Evolutionary conservation across 2,113 vertebrate species (phyloP), one percentile per base, ranked within the genome.

Genomic region (Damaliscus lunatus): DNA sequence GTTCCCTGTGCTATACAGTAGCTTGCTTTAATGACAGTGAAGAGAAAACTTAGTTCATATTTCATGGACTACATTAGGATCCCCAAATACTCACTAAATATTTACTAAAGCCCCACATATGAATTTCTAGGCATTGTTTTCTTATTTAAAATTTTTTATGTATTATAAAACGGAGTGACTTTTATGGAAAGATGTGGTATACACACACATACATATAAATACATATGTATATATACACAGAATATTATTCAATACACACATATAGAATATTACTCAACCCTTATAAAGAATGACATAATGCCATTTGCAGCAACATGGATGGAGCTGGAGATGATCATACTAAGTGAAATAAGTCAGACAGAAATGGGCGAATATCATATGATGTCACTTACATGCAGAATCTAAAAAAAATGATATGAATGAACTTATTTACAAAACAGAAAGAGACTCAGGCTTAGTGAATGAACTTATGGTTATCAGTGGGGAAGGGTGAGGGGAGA

Each of bases 111-210:
- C 31, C 23, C 29, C 40, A 97, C 12, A 55, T 77, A 40, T 77
- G 36, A 94, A 71, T 29, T 71, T 89, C 31, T 92, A 97, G 96
- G 33, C 29, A 59, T 71, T 95, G 17, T 88, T 95, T 88, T 23
- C 15, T 92, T 13, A 89, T 78, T 94, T 83, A 74, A 93, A 91
- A 60, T 85, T 7, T 84, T 50, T 33, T 19, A 50, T 19, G 36
- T 64, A 59, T 90, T 93, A 7, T 83, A 85, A 93, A 46, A 62
- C 74, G 14, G 7, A 80, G 1, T 15, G 80, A 60, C 23, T 23
- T 6, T 53, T 80, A 4, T 31, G 33, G 33, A 84, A 96, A 78
- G 74, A 48, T 78, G 25, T 78, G 43, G 14, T 46, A 29, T 27
- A 74, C 4, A 74, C 36, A 71, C 36, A 40, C 36, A 21, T 21